phyloP scores from a whole-genome alignment of 2,797 vertebrate genomes.

The Pristis pectinata region DNA sequence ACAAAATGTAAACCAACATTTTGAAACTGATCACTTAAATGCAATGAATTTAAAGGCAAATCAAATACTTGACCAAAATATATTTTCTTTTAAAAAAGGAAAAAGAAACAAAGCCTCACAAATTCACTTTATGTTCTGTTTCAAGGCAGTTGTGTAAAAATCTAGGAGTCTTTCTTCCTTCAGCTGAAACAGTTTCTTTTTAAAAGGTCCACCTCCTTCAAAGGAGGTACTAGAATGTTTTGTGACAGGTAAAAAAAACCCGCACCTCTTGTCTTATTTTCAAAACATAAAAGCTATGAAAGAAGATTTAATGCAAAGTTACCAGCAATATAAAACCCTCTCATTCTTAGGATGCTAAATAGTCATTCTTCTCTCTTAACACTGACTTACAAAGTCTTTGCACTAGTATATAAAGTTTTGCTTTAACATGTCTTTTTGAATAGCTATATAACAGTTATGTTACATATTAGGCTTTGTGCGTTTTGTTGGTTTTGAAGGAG shows the following conservation, averaged over 20 bases:
- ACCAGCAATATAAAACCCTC: constrained; percentile 68
- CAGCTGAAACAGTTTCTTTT: constrained; percentile 66
- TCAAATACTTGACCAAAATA: constrained; percentile 43
- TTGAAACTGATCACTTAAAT: constrained; percentile 53
- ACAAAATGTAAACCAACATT: constrained; percentile 67
- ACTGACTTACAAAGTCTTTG: constrained; percentile 86
- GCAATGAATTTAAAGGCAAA: constrained; percentile 48
- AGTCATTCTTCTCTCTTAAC: constrained; percentile 68
- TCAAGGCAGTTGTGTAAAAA: constrained; percentile 75
- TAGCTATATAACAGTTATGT: constrained; percentile 79
- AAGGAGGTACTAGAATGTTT: constrained; percentile 78
- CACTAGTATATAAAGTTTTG: constrained; percentile 81
- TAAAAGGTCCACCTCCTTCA: constrained; percentile 76
- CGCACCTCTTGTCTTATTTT: constrained; percentile 69
- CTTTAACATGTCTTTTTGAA: constrained; percentile 69
- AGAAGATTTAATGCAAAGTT: constrained; percentile 77
- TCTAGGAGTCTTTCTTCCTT: constrained; percentile 53
- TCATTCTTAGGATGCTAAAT: constrained; percentile 81
- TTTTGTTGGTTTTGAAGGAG: constrained; percentile 99
- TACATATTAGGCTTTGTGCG: constrained; percentile 88
- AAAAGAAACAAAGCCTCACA: constrained; percentile 67
- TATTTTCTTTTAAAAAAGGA: constrained; percentile 34
- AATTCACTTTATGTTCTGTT: constrained; percentile 60
- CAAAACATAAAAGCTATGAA: constrained; percentile 79
- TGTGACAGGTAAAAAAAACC: constrained; percentile 73